Percentiles rank a stretch among this genome's conserved stretches.
phyloP scores from a whole-genome alignment of 2,888 invertebrate species.

The Sphaerophoria rueppellii region DNA sequence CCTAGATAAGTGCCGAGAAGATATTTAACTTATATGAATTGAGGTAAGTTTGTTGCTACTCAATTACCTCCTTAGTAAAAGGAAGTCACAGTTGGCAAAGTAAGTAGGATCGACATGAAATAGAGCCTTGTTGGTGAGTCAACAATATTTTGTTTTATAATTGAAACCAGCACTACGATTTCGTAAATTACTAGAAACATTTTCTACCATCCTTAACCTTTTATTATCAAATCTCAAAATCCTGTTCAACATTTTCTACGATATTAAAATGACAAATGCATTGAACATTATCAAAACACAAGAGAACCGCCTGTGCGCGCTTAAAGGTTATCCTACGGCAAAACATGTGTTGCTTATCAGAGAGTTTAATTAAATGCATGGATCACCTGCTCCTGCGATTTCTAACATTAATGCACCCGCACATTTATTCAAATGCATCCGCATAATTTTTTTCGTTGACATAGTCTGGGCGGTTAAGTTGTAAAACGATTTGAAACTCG shows the following conservation, averaged over 20 bases:
- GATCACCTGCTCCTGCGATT: conserved; percentile 62
- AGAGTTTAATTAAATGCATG: conserved; percentile 58
- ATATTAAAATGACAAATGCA: conserved; percentile 28
- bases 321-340: conserved; percentile 37
- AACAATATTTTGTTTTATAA: no score
- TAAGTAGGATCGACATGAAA: no score
- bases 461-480: not conserved
- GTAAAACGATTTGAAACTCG: not conserved
- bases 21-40: no score
- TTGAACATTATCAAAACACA: conserved; percentile 34
- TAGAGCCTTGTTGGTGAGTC: no score
- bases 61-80: no score
- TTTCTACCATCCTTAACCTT: conserved; percentile 1
- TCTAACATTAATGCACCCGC: conserved; percentile 50
- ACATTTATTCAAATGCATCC: conserved; percentile 58
- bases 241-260: conserved; percentile 35
- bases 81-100: no score
- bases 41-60: no score
- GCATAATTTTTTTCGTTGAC: conserved; percentile 32
- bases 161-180: no score
- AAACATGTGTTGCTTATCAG: conserved; percentile 67
- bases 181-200: not conserved
- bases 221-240: conserved; percentile 10
- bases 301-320: conserved; percentile 10
- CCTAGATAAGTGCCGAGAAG: no score